Percentiles rank a stretch among this genome's conserved stretches.
phyloP scores from a whole-genome alignment of 2,797 vertebrate genomes.

The Podargus strigoides region DNA sequence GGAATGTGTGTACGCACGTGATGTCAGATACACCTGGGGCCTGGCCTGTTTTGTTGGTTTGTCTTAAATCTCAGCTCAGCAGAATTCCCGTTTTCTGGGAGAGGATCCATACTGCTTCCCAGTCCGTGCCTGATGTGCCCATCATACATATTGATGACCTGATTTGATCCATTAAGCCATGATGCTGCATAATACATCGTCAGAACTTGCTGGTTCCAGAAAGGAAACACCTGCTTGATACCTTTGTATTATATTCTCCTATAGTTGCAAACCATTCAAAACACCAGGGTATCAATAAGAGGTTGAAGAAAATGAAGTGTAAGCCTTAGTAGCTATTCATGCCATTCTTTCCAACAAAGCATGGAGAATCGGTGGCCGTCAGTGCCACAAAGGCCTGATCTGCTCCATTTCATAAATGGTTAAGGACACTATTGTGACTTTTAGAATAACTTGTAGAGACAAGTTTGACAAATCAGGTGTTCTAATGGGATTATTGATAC shows the following conservation, averaged over 20 bases:
- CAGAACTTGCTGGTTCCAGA: not conserved
- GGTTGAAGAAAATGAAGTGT: not conserved
- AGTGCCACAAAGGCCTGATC: slow-evolving; percentile 15
- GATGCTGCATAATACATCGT: not conserved
- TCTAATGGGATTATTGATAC: slow-evolving; percentile 54
- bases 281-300: not conserved
- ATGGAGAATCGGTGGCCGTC: slow-evolving; percentile 27
- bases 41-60: not conserved
- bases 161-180: not conserved
- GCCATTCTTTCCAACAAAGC: slow-evolving; percentile 31
- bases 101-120: fast-evolving
- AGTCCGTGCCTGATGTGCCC: fast-evolving
- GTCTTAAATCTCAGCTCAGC: fast-evolving
- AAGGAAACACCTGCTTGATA: slow-evolving; percentile 42
- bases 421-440: slow-evolving; percentile 21
- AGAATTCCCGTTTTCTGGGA: not conserved
- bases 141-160: not conserved
- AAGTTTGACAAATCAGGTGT: slow-evolving; percentile 58
- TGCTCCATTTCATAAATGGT: slow-evolving; percentile 23
- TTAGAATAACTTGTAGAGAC: slow-evolving; percentile 35
- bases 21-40: not conserved
- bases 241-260: not conserved
- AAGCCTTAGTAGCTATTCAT: not conserved
- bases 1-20: not conserved
- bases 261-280: not conserved